phyloP scores from a whole-genome alignment of 2,797 vertebrate genomes.

The Hyperoplus lanceolatus region DNA sequence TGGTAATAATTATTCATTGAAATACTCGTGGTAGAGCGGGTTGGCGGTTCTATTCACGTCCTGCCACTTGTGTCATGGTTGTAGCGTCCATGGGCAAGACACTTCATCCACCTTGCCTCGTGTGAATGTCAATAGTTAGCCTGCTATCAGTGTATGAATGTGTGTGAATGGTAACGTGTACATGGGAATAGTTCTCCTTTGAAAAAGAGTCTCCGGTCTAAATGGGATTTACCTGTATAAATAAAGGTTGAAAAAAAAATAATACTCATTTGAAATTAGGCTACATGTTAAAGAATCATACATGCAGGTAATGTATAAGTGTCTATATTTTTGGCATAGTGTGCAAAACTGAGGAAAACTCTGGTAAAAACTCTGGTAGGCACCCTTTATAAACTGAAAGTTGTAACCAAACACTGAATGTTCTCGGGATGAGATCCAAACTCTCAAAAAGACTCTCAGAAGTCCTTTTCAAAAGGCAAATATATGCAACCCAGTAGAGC shows the following conservation, averaged over 20 bases:
- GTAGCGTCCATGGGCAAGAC: no score
- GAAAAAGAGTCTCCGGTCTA: no score
- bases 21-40: no score
- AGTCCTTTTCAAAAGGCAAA: conserved; percentile 41
- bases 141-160: no score
- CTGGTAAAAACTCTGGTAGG: background rate
- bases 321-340: background rate
- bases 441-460: conserved; percentile 27
- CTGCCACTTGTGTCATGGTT: no score
- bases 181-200: no score
- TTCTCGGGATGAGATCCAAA: conserved; percentile 3
- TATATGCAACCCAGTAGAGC: conserved; percentile 41
- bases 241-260: no score
- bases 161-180: no score
- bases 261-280: background rate
- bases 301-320: background rate
- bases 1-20: background rate
- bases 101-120: no score
- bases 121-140: no score
- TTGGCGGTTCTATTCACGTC: no score
- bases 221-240: no score
- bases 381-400: background rate
- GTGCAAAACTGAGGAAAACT: conserved; percentile 9
- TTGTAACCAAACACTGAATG: conserved; percentile 12
- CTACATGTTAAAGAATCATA: background rate